These are phyloP conservation scores for Oscheius sp. DNA, from an alignment of 1,140 invertebrate genomes.

Conservation along the genomic window DNA sequence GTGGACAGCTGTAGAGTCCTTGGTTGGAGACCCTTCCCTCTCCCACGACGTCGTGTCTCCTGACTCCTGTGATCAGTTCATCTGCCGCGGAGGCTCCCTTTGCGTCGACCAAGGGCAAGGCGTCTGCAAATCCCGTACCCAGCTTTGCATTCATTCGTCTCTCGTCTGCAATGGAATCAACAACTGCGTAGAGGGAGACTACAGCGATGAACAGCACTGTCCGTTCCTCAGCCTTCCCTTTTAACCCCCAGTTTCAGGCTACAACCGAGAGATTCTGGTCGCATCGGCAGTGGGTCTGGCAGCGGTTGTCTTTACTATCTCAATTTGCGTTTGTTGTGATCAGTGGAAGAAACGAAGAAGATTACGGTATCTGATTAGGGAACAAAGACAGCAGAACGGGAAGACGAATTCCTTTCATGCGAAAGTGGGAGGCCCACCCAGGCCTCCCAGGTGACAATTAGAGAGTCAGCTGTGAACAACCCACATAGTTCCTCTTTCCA, in stretches of 20 bases:
- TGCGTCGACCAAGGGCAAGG: conserved; percentile 31
- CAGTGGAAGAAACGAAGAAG: conserved; percentile 24
- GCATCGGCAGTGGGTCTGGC: conserved; percentile 12
- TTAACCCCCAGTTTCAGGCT: conserved; percentile 16
- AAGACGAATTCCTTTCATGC: neutral
- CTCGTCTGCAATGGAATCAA: conserved; percentile 61
- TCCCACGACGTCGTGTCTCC: neutral
- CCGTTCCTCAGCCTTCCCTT: conserved; percentile 26
- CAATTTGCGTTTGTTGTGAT: conserved; percentile 23
- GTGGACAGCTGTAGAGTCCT: conserved; percentile 23
- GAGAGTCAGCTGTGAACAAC: conserved; percentile 33
- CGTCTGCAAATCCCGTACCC: conserved; percentile 26
- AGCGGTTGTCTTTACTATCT: conserved; percentile 7
- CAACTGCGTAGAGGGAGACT: conserved; percentile 61
- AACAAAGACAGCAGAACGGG: conserved; percentile 9
- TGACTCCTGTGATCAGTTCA: conserved; percentile 19
- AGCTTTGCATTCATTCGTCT: conserved; percentile 60
- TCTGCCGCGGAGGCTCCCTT: conserved; percentile 22
- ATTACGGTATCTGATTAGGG: conserved; percentile 1
- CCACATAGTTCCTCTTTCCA: too few relatives aligned
- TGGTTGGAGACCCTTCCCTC: neutral
- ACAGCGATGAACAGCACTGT: conserved; percentile 62
- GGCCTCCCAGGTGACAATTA: conserved; percentile 23
- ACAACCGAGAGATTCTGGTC: conserved; percentile 24
- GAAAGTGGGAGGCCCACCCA: neutral